A percentile compares a stretch with the other conserved stretches of the same genome.
phyloP scores from a whole-genome alignment of 2,888 invertebrate species.

The Tipula confusa region DNA sequence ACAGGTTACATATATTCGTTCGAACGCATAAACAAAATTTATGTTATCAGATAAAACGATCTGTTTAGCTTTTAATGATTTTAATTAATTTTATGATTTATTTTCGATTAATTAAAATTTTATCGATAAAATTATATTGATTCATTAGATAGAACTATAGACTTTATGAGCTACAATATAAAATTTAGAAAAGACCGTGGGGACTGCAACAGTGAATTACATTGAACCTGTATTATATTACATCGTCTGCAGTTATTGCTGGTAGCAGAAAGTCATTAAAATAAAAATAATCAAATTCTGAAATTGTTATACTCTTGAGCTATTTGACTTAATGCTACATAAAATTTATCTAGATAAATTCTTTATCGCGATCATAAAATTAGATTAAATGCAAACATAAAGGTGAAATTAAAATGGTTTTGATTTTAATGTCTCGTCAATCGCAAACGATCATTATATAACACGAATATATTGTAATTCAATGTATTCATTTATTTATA shows the following conservation, averaged over 20 bases:
- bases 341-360: too few species aligned
- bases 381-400: too few species aligned
- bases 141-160: neutral
- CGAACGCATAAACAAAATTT: neutral
- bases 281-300: neutral
- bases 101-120: neutral
- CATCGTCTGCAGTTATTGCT: neutral
- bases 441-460: too few species aligned
- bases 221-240: neutral
- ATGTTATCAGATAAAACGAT: neutral
- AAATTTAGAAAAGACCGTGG: neutral
- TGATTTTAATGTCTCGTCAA: too few species aligned
- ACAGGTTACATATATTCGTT: neutral
- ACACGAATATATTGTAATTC: too few species aligned
- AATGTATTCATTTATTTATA: too few species aligned
- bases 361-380: too few species aligned
- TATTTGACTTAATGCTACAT: neutral
- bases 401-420: too few species aligned
- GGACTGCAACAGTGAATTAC: neutral
- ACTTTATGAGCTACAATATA: neutral
- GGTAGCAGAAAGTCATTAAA: neutral
- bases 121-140: neutral
- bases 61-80: neutral
- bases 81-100: neutral
- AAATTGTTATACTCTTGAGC: neutral